These are phyloP conservation scores for Ormyrus rosae DNA, from an alignment of 2,888 invertebrate species.

Conservation along the genomic window DNA sequence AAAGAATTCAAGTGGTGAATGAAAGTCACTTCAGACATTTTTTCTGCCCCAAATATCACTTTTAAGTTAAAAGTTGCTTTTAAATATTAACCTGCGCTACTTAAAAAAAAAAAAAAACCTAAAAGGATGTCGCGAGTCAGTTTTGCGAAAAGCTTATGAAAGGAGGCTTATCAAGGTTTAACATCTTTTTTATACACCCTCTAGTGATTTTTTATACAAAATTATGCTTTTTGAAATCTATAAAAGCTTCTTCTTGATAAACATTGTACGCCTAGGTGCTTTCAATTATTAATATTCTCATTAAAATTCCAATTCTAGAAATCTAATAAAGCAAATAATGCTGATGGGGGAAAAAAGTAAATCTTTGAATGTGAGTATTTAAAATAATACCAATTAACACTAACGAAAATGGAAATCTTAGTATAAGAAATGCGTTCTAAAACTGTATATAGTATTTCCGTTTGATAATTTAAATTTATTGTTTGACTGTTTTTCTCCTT, in stretches of 20 bases:
- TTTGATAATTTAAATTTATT: no score
- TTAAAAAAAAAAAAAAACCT: slow-evolving; percentile 1
- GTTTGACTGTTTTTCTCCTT: no score
- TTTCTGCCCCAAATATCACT: background rate
- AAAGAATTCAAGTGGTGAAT: no score
- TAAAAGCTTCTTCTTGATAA: slow-evolving; percentile 11
- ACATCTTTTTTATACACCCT: slow-evolving; percentile 36
- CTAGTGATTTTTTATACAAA: slow-evolving; percentile 6
- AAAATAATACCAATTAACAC: no score
- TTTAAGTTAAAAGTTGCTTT: slow-evolving; percentile 25
- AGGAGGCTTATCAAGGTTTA: slow-evolving; percentile 30
- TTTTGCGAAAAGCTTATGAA: slow-evolving; percentile 35
- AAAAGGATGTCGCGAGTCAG: slow-evolving; percentile 18
- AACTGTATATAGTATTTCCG: no score
- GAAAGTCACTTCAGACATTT: no score
- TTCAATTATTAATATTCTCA: background rate
- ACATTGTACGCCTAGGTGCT: background rate
- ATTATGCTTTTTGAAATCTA: background rate
- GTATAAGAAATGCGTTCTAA: no score
- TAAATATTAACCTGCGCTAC: slow-evolving; percentile 11
- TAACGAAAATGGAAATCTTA: no score
- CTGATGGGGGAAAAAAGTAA: no score
- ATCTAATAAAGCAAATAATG: background rate
- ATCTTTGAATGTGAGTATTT: no score
- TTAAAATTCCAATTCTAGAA: background rate